Evolutionary conservation across 2,113 vertebrate genomes (phyloP), one percentile per base, ranked within the genome.

Genomic region (Terrapene triunguis): DNA sequence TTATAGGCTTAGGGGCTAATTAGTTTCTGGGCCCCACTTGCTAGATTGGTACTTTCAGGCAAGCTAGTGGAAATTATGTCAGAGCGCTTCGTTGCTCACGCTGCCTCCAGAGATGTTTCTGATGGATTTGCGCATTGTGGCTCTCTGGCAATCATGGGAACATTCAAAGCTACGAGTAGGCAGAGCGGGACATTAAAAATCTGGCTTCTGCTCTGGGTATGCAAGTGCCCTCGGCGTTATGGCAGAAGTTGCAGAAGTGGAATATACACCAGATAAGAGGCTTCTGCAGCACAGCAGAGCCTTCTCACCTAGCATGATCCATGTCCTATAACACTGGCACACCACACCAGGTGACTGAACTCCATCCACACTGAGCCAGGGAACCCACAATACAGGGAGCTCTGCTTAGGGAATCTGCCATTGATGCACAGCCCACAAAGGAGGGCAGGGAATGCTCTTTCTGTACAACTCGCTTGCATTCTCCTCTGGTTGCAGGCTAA

Each of bases 11-110:
- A 32, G 54, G 88, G 89, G 85, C 94, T 97, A 96, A 96, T 97
- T 96, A 96, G 89, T 96, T 78, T 90, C 92, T n/a, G 10, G 96
- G 65, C 95, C 95, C 96, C 97, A 97, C 97, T 96, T 97, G 96
- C 86, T 97, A 74, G 93, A 93, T 94, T n/a, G 96, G 91, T 32
- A 27, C 57, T 62, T 62, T 62, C 27, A 62, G 22, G 51, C 57
- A 59, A 29, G 57, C 27, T 11, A 59, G 57, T 29, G 27, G 27
- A 32, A 62, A 29, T 29, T 57, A 57, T 27, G 55, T 57, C 9
- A 25, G 55, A 57, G 55, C 4, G 2, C 24, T 59, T 59, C 27
- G 2, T 62, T 62, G 57, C 96, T 97, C 96, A 95, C 94, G 80
- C 90, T 1, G 94, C 90, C 65, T 95, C 57, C 92, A 72, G 93